A percentile compares a stretch with the other conserved stretches of the same genome.
phyloP scores from a whole-genome alignment of 2,113 vertebrate species.

The Herpetotheres cachinnans region DNA sequence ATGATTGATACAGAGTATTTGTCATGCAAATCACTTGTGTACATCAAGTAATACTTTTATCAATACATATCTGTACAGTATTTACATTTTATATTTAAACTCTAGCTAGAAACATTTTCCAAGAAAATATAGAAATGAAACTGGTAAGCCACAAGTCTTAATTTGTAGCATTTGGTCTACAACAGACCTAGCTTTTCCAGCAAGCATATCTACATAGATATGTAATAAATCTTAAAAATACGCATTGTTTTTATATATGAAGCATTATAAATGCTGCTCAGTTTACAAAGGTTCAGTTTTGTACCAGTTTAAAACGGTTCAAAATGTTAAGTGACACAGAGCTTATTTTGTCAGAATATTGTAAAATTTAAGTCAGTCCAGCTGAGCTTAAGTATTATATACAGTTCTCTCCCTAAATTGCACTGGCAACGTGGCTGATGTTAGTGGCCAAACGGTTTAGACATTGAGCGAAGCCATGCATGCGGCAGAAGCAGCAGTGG shows the following conservation, averaged over 20 bases:
- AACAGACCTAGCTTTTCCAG: conserved; percentile 61
- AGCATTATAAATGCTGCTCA: conserved; percentile 58
- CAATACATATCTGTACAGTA: conserved; percentile 75
- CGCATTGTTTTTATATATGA: conserved; percentile 33
- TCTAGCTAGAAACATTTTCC: conserved; percentile 77
- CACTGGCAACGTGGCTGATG: background rate
- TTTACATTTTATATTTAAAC: conserved; percentile 76
- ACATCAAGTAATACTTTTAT: conserved; percentile 65
- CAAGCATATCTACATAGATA: conserved; percentile 62
- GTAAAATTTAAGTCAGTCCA: conserved; percentile 46
- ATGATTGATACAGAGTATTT: conserved; percentile 52
- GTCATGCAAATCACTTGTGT: conserved; percentile 71
- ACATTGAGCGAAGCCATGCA: background rate
- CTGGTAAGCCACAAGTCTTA: conserved; percentile 55
- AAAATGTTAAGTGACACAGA: background rate
- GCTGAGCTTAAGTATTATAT: conserved; percentile 33
- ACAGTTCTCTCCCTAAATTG: background rate
- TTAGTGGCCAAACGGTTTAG: background rate
- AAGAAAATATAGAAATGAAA: conserved; percentile 74
- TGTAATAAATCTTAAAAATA: conserved; percentile 59
- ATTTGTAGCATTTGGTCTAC: conserved; percentile 61
- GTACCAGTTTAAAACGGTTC: conserved; percentile 49
- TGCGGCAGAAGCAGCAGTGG: background rate
- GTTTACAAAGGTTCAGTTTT: conserved; percentile 45
- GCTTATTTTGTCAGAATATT: background rate